A percentile compares a stretch with the other conserved stretches of the same genome.
These are phyloP conservation scores for Homalodisca vitripennis DNA, from an alignment of 1,140 invertebrate genomes.

Conservation along the genomic window DNA sequence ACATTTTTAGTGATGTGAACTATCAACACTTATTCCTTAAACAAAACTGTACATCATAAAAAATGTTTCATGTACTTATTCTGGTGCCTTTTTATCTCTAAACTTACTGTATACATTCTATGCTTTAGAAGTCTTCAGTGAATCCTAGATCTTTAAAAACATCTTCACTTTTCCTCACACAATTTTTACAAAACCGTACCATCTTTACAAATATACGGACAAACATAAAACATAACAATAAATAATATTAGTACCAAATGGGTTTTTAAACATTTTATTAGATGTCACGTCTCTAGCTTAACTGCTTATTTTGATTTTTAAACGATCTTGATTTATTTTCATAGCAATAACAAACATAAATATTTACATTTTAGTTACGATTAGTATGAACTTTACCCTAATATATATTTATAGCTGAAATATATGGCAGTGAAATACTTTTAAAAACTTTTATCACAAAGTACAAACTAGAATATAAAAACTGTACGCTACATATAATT, in stretches of 20 bases:
- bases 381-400: too few relatives aligned
- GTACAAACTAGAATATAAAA: too few relatives aligned
- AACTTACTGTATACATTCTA: not conserved
- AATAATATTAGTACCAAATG: not conserved
- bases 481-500: too few relatives aligned
- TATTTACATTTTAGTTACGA: too few relatives aligned
- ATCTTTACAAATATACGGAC: not conserved
- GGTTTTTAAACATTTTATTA: not conserved
- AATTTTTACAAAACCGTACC: not conserved
- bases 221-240: not conserved
- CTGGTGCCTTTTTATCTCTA: constrained; percentile 19
- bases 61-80: constrained; percentile 22
- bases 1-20: constrained; percentile 22
- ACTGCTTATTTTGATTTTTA: not conserved
- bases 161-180: not conserved
- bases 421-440: too few relatives aligned
- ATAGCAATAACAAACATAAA: too few relatives aligned
- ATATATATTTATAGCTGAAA: too few relatives aligned
- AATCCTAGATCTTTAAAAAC: not conserved
- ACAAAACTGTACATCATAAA: constrained; percentile 20
- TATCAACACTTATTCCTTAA: not conserved
- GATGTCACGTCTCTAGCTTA: not conserved
- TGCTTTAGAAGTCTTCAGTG: constrained; percentile 1
- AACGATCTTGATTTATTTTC: not conserved
- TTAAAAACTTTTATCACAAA: too few relatives aligned